A percentile compares a stretch with the other conserved stretches of the same genome.
Conservation (phyloP, 1,140 invertebrate species). For the Caenorhabditis briggsae region DNA sequence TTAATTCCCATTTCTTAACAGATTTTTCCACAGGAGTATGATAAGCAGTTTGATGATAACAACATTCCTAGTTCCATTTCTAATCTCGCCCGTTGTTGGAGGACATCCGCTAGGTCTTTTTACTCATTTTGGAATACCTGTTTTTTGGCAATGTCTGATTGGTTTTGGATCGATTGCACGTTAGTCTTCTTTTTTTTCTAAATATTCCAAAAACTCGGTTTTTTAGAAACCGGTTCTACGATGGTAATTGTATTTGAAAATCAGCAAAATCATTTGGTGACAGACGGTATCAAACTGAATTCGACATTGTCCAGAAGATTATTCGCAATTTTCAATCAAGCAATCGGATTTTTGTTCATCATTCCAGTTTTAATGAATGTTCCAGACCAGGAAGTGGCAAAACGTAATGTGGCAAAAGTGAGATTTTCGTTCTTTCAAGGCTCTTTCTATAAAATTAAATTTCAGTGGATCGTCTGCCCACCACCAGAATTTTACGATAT, state of each 20-base stretch:
- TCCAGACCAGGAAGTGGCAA: neutral
- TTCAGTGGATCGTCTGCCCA: neutral
- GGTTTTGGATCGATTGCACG: neutral
- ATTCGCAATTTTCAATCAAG: neutral
- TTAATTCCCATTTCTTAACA: neutral
- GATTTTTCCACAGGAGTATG: neutral
- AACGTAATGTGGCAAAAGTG: neutral
- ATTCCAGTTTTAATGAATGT: neutral
- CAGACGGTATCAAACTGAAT: neutral
- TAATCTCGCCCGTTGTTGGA: neutral
- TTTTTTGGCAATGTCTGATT: neutral
- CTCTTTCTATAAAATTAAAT: neutral
- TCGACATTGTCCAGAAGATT: neutral
- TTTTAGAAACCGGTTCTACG: neutral
- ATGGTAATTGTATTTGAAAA: slow-evolving; percentile 27
- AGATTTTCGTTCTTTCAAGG: neutral
- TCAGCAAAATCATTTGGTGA: neutral
- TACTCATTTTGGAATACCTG: neutral
- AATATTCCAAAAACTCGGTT: neutral
- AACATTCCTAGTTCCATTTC: neutral
- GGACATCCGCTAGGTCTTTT: neutral
- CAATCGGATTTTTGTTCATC: neutral
- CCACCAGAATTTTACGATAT: neutral
- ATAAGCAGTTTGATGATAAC: neutral
- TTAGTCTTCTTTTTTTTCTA: neutral